Evolutionary conservation across 1,140 invertebrate species (phyloP).

Genomic region (Drosophila melanogaster): Release_6_plus_ISO1_MT NT_037436.4:19752501-19753000

Average conservation of each 20-base stretch:
- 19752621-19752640: slow-evolving; percentile 70
- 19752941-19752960: slow-evolving; percentile 75
- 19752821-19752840: slow-evolving; percentile 62
- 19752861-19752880: slow-evolving; percentile 84
- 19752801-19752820: slow-evolving; percentile 43
- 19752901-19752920: slow-evolving; percentile 59
- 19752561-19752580: slow-evolving; percentile 76
- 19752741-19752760: slow-evolving; percentile 82
- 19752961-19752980: slow-evolving; percentile 57
- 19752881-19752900: slow-evolving; percentile 72
- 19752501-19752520: slow-evolving; percentile 25
- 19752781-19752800: slow-evolving; percentile 69
- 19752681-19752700: slow-evolving; percentile 41
- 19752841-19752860: slow-evolving; percentile 84
- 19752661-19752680: slow-evolving; percentile 77
- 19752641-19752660: slow-evolving; percentile 80
- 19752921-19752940: slow-evolving; percentile 46
- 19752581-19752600: slow-evolving; percentile 83
- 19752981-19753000: slow-evolving; percentile 75
- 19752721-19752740: slow-evolving; percentile 69
- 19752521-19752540: slow-evolving; percentile 67
- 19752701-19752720: slow-evolving; percentile 38
- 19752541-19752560: slow-evolving; percentile 78
- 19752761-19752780: slow-evolving; percentile 79
- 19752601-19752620: slow-evolving; percentile 71